Evolutionary conservation across 2,797 vertebrate species (phyloP), one percentile per base, ranked within the genome.

Genomic region (Taeniopygia guttata): DNA sequence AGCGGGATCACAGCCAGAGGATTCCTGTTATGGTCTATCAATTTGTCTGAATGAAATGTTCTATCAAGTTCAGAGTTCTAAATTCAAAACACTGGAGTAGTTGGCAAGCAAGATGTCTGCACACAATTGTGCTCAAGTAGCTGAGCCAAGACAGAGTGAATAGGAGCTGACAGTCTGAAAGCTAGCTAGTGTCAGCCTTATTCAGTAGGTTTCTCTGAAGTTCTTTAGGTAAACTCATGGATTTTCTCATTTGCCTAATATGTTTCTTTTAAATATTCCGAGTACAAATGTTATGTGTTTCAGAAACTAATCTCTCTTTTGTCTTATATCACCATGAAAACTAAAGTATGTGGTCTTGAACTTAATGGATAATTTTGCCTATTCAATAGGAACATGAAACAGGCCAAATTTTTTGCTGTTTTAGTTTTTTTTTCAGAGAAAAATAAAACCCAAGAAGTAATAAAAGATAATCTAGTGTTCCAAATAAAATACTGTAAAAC

Each of bases 401-500:
- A 66, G 20, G 11, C 10, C 22, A 32, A 52, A 73, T 79, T 76
- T 17, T 68, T 78, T 45, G 10, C 30, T 76, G 14, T 2, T 78
- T 78, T 64, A 43, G 4, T 18, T 86, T 68, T 21, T 40, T 49
- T 40, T 49, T 36, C 17, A 56, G 34, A 30, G 26, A 4, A 3
- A 23, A 68, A 55, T n/a, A 73, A 38, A 38, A 38, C 40, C 23
- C 36, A 27, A 56, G 8, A 55, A 5, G 6, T 34, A 67, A 60
- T 62, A 75, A 72, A 75, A 38, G 58, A 72, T 19, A 68, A 58
- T 43, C 2, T 56, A 62, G 11, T 64, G 38, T 55, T 96, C 46
- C 81, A 94, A 92, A 86, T 74, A 94, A 92, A 93, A 86, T 59
- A 82, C 30, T 55, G 30, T 76, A 81, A 87, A 83, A 25, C 26